Evolutionary conservation across 2,113 vertebrate genomes (phyloP).

Genomic region (Heterotis niloticus): DNA sequence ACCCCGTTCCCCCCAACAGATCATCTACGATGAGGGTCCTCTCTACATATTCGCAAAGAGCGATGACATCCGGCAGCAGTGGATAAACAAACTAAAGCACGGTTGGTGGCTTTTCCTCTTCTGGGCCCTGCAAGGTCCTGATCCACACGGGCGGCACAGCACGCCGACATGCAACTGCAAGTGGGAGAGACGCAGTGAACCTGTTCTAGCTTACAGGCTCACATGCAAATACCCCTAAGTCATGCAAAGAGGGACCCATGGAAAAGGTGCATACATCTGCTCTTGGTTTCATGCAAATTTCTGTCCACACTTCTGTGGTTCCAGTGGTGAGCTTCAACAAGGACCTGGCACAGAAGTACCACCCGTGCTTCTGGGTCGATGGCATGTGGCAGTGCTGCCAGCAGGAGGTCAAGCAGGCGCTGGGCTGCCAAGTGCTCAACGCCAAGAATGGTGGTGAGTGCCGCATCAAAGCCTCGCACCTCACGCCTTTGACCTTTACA

Average conservation of each 20-base stretch:
- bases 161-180: not conserved
- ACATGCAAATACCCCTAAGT: not conserved
- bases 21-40: slow-evolving; percentile 91
- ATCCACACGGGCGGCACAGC: not conserved
- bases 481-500: too few relatives aligned
- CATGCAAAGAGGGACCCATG: not conserved
- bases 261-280: slow-evolving; percentile 6
- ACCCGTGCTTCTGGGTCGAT: slow-evolving; percentile 93
- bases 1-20: slow-evolving; percentile 52
- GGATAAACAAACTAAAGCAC: slow-evolving; percentile 85
- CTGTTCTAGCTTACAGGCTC: not conserved
- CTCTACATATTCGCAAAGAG: slow-evolving; percentile 89
- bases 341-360: slow-evolving; percentile 89
- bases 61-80: slow-evolving; percentile 77
- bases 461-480: not conserved
- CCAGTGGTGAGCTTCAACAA: slow-evolving; percentile 88
- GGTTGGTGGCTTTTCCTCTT: slow-evolving; percentile 61
- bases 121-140: not conserved
- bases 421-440: slow-evolving; percentile 86
- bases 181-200: not conserved
- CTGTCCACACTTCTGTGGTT: slow-evolving; percentile 11
- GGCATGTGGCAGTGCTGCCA: slow-evolving; percentile 92
- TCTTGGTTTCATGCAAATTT: not conserved
- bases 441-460: slow-evolving; percentile 73
- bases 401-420: slow-evolving; percentile 90